Conservation (phyloP, 2,797 vertebrate genomes). For the Poeciliopsis paucimaculata region DNA sequence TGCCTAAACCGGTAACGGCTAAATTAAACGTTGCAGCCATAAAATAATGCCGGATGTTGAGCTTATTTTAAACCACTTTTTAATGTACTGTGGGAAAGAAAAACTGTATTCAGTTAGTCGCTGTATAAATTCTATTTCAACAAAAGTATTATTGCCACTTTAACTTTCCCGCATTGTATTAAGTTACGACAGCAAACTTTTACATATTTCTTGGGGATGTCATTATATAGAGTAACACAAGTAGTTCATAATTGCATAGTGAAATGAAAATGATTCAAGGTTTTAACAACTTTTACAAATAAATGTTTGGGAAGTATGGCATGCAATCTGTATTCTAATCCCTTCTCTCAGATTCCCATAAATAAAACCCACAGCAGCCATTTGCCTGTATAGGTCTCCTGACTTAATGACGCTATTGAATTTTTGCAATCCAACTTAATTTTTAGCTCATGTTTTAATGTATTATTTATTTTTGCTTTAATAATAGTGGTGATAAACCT, state of each 20-base stretch:
- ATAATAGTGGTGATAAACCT: too few relatives aligned
- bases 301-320: background rate
- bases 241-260: background rate
- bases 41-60: background rate
- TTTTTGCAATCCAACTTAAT: too few relatives aligned
- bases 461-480: too few relatives aligned
- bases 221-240: background rate
- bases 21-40: background rate
- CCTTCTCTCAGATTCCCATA: background rate
- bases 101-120: too few relatives aligned
- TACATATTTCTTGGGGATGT: background rate
- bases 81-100: background rate
- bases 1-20: conserved; percentile 92
- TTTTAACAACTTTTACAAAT: background rate
- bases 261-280: background rate
- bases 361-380: background rate
- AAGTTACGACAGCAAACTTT: background rate
- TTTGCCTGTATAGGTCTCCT: background rate
- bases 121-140: too few relatives aligned
- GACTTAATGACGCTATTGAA: background rate
- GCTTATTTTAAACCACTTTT: background rate
- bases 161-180: background rate
- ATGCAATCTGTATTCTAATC: background rate
- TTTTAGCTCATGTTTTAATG: too few relatives aligned
- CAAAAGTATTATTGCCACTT: background rate